Base-by-base conservation (phyloP, 2,113 vertebrate species). In the Argyrosomus japonicus region DNA sequence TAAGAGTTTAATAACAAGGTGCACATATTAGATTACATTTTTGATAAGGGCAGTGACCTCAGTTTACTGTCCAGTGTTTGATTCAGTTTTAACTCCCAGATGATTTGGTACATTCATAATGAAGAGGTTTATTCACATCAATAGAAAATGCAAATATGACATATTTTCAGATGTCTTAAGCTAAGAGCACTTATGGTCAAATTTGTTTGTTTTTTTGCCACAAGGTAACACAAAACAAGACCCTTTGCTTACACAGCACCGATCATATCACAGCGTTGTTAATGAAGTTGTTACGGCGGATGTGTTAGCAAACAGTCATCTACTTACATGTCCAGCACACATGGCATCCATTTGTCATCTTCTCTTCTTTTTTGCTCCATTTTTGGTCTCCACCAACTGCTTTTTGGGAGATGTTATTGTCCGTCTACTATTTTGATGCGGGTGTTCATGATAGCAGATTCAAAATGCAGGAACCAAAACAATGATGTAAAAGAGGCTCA, bases 31-130 rank as follows among this genome's bases (percentile, higher is more conserved):
- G 7, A 48, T 65, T 8, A 36, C 9, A 43, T 54, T 68, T 15
- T 14, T 19, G 3, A 5, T 47, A 13, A 32, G 2, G 58, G 12
- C 14, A 58, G 14, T 61, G 13, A 68, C 27, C 58, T 48, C 6
- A 29, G 11, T 76, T 47, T 36, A 53, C 9, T 11, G 6, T 15
- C 14, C 64, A 19, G 51, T 18, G 4, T 23, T 53, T 5, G 23
- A 77, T 63, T 71, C 27, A 62, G 11, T 19, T 69, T 51, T 2
- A 65, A 27, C 43, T 74, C 50, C 36, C 47, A 53, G n/a, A 53
- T 68, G 48, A 75, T 68, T 61, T 50, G 60, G 18, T 61, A 27
- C 23, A 62, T 54, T 53, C 21, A 81, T 63, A 74, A 69, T 36
- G 61, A 81, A 68, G 29, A 62, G 17, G 8, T 21, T 27, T 70